These are phyloP conservation scores for Plectrocnemia conspersa DNA, from an alignment of 1,140 invertebrate genomes.

Conservation along the genomic window DNA sequence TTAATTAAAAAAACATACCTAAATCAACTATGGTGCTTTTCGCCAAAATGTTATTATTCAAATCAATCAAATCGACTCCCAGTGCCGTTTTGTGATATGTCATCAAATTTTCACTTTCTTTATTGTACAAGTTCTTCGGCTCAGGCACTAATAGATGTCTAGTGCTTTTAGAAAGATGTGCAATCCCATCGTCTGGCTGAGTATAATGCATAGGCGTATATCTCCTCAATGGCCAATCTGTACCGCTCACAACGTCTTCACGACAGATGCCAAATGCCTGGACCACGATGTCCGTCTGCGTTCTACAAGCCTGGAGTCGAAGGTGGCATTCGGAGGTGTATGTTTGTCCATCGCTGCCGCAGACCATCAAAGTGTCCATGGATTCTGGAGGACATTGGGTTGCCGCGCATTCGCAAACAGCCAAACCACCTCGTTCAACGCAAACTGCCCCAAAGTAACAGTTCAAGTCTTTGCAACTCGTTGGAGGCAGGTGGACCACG, in stretches of 20 bases:
- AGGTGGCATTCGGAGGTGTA: constrained; percentile 70
- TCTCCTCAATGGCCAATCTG: constrained; percentile 68
- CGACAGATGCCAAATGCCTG: constrained; percentile 69
- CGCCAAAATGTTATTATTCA: constrained; percentile 21
- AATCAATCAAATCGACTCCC: constrained; percentile 25
- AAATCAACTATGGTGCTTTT: constrained; percentile 23
- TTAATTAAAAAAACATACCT: constrained; percentile 5
- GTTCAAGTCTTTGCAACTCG: constrained; percentile 67
- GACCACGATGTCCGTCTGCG: constrained; percentile 74
- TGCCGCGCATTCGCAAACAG: constrained; percentile 64
- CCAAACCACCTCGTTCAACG: constrained; percentile 61
- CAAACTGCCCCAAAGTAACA: constrained; percentile 82
- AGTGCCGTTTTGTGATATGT: constrained; percentile 32
- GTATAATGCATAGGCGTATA: constrained; percentile 74
- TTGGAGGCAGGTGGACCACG: constrained; percentile 59
- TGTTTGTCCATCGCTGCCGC: constrained; percentile 74
- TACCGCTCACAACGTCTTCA: constrained; percentile 53
- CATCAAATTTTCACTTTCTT: constrained; percentile 32
- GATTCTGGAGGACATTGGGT: constrained; percentile 56
- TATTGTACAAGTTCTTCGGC: constrained; percentile 48
- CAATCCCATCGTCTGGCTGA: constrained; percentile 69
- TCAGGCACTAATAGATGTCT: constrained; percentile 71
- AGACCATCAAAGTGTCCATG: constrained; percentile 53
- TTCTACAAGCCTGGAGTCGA: constrained; percentile 67
- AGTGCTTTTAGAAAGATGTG: constrained; percentile 73